Percentiles rank a stretch among this genome's conserved stretches.
These are phyloP conservation scores for Eupsilia transversa DNA, from an alignment of 2,888 invertebrate species.

Conservation along the genomic window DNA sequence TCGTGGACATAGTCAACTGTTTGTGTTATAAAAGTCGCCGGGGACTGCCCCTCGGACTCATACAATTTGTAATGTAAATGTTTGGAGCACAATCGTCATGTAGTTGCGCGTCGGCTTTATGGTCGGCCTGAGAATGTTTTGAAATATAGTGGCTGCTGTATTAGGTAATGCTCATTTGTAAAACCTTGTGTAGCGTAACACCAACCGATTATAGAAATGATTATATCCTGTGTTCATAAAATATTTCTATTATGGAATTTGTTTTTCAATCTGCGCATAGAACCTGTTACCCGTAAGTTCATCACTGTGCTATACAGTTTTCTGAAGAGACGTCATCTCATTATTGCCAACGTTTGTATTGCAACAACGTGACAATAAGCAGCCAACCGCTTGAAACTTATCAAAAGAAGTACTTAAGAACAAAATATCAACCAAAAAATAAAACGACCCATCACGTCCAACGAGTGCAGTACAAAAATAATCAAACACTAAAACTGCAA, in stretches of 20 bases:
- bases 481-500: constrained; percentile 64
- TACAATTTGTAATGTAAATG: constrained; percentile 79
- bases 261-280: background rate
- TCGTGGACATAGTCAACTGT: constrained; percentile 27
- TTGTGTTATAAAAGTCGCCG: constrained; percentile 65
- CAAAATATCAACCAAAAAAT: constrained; percentile 36
- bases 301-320: background rate
- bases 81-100: constrained; percentile 47
- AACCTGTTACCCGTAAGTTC: background rate
- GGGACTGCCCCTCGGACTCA: constrained; percentile 72
- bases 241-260: background rate
- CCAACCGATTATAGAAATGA: background rate
- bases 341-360: background rate
- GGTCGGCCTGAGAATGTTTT: constrained; percentile 10
- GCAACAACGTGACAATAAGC: background rate
- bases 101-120: constrained; percentile 44
- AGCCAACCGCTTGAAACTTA: background rate
- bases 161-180: background rate
- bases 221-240: background rate
- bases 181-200: background rate
- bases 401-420: constrained; percentile 20
- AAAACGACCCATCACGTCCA: constrained; percentile 34
- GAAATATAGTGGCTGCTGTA: background rate
- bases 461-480: constrained; percentile 63
- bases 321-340: background rate